These are phyloP conservation scores for Solenopsis fugax DNA, from an alignment of 1,140 invertebrate genomes.

Conservation along the genomic window DNA sequence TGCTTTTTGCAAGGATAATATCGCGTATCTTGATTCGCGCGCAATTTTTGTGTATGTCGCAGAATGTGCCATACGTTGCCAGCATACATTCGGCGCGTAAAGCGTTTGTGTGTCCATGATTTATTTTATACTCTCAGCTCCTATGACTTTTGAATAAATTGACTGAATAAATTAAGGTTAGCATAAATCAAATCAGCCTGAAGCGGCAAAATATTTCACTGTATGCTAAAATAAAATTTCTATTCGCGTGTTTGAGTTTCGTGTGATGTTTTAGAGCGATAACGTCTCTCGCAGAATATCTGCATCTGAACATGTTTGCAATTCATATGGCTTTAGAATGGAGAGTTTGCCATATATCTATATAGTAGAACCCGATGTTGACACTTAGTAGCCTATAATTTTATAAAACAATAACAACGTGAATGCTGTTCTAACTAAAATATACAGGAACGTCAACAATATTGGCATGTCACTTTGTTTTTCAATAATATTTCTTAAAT, in stretches of 20 bases:
- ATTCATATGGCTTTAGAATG: constrained; percentile 30
- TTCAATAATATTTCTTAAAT: too few relatives aligned
- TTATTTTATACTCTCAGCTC: neutral
- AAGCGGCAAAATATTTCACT: neutral
- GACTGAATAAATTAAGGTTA: neutral
- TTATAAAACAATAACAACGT: neutral
- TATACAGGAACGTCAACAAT: too few relatives aligned
- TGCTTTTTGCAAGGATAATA: neutral
- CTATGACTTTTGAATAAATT: neutral
- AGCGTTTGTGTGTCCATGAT: neutral
- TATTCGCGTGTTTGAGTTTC: neutral
- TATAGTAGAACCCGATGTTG: neutral
- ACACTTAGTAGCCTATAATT: neutral
- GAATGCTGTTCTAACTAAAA: neutral
- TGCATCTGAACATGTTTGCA: constrained; percentile 15
- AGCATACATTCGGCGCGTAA: neutral
- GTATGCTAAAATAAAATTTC: constrained; percentile 4
- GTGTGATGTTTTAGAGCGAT: constrained; percentile 16
- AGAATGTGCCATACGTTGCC: neutral
- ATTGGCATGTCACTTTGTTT: too few relatives aligned
- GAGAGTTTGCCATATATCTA: neutral
- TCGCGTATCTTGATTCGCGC: neutral
- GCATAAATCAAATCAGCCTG: neutral
- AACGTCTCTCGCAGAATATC: constrained; percentile 12
- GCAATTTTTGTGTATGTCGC: neutral